phyloP scores from a whole-genome alignment of 2,113 vertebrate genomes.

The Columba livia region DNA sequence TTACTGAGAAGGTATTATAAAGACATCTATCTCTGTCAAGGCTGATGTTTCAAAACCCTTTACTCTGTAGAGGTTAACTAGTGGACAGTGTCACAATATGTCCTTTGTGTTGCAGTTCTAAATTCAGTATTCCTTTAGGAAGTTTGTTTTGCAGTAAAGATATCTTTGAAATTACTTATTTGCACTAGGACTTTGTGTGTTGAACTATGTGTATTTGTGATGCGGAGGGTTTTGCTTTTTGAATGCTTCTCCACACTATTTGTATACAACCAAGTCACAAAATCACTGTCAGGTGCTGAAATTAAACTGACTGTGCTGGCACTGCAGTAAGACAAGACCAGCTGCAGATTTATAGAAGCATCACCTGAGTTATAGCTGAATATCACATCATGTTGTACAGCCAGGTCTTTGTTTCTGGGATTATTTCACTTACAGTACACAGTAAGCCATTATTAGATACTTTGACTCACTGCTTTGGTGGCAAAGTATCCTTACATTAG shows the following conservation, averaged over 20 bases:
- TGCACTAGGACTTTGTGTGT: neutral
- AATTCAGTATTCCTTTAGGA: neutral
- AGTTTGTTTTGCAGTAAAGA: neutral
- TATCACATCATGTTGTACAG: neutral
- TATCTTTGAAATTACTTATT: neutral
- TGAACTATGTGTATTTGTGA: neutral
- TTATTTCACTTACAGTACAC: neutral
- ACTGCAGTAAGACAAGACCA: neutral
- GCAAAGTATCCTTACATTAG: neutral
- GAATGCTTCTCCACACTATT: neutral
- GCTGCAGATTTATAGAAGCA: neutral
- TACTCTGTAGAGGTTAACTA: neutral
- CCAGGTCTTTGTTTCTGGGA: neutral
- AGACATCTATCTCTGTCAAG: neutral
- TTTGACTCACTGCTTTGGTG: neutral
- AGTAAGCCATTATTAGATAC: neutral
- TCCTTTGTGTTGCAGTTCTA: neutral
- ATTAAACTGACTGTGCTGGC: neutral
- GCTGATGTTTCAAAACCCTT: neutral
- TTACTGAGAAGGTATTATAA: neutral
- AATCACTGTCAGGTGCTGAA: neutral
- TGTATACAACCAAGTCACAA: neutral
- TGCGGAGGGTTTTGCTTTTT: neutral
- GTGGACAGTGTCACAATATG: neutral
- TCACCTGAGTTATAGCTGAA: neutral